Base-by-base conservation (phyloP, 2,797 vertebrate genomes). In the Lepilemur septentrionalis region DNA sequence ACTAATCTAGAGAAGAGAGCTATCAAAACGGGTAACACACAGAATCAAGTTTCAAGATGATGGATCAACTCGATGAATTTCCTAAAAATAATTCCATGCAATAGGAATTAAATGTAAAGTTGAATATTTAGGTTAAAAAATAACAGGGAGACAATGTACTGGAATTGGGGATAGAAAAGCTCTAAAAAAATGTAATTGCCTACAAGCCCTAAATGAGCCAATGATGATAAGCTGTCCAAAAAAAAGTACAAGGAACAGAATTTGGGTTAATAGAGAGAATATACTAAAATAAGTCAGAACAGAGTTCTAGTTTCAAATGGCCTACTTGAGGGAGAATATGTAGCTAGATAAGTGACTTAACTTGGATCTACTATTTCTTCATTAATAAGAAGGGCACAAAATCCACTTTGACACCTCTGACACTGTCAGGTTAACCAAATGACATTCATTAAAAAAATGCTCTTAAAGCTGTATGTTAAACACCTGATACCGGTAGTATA, bases 251-350 rank as follows among this genome's bases (percentile, higher is more conserved):
- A 70, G 46, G 41, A 94, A 93, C 73, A 80, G 32, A 85, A 98
- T 98, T 85, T 96, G 89, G 96, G 96, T 97, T 96, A 97, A 32
- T 84, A 94, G 79, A 94, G 32, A 95, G 73, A 96, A 80, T 76
- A 96, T 17, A 76, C 75, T 82, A 97, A 95, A 96, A 97, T 95
- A 97, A 96, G 32, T 61, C 61, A 41, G 73, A 96, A 96, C 20
- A 8, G 22, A 93, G 94, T 73, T 96, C 96, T 90, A 94, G 80
- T 97, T 97, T 97, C 87, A 73, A 38, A 48, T 97, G 97, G 65
- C 97, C 96, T 97, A 97, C 72, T 96, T 97, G 76, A 84, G n/a
- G 48, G 18, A 84, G 86, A 95, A 82, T 83, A 50, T 83, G 25
- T 41, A 87, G 82, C 59, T 59, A 95, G 70, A 59, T 70, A 96